These are phyloP conservation scores for Ormyrus nitidulus DNA, from an alignment of 2,888 invertebrate species.

Conservation along the genomic window DNA sequence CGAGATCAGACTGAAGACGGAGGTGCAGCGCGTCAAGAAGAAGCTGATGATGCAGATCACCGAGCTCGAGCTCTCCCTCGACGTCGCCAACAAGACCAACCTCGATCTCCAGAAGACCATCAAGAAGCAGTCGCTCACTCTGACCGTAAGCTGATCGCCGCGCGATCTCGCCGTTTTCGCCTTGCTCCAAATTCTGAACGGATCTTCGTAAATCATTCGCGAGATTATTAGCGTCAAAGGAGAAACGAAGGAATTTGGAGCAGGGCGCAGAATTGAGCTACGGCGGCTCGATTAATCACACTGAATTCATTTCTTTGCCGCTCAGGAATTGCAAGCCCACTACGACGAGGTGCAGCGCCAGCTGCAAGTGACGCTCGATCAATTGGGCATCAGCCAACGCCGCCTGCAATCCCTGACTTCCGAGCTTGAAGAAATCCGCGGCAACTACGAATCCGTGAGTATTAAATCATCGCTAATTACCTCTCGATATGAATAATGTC, in stretches of 20 bases:
- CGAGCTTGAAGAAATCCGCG: constrained; percentile 96
- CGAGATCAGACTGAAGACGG: constrained; percentile 96
- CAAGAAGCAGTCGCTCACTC: constrained; percentile 96
- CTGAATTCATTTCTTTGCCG: not conserved
- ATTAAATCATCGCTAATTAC: not conserved
- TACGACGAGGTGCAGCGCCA: constrained; percentile 98
- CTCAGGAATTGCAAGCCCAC: constrained; percentile 92
- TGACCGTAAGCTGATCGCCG: constrained; percentile 79
- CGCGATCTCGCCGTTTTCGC: no score
- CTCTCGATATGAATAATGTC: constrained; percentile 5
- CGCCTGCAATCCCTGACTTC: constrained; percentile 93
- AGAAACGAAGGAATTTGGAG: no score
- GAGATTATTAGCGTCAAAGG: no score
- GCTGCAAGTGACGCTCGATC: constrained; percentile 95
- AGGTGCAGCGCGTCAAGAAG: constrained; percentile 98
- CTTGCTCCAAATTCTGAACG: no score
- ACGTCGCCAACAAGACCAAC: constrained; percentile 98
- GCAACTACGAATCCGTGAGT: constrained; percentile 88
- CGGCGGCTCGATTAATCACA: not conserved
- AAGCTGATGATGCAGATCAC: constrained; percentile 98
- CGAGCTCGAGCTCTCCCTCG: constrained; percentile 96
- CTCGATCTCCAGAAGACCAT: constrained; percentile 97
- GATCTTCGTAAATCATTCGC: no score
- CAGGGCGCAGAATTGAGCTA: no score
- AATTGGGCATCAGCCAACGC: constrained; percentile 92